A percentile compares a stretch with the other conserved stretches of the same genome.
Conservation (phyloP, 2,113 vertebrate species). For the Pterophyllum scalare region DNA sequence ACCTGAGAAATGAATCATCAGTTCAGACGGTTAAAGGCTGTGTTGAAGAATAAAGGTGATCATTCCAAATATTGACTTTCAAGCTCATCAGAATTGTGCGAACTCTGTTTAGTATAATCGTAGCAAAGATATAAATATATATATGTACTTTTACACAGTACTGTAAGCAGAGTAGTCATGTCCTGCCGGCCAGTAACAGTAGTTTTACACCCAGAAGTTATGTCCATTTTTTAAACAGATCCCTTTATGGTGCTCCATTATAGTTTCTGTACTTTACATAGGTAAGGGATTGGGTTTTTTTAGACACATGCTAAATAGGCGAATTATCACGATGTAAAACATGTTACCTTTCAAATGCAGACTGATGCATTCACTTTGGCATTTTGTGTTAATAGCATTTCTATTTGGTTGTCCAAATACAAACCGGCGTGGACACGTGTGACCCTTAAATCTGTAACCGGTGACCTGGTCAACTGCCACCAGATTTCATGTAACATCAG, state of each 20-base stretch:
- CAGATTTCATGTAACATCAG: not conserved
- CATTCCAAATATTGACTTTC: too few relatives aligned
- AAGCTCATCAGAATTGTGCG: not conserved
- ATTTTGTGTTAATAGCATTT: not conserved
- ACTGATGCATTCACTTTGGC: not conserved
- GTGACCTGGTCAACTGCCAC: not conserved
- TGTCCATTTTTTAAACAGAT: not conserved
- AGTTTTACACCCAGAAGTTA: too few relatives aligned
- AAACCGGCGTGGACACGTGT: too few relatives aligned
- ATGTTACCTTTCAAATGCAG: not conserved
- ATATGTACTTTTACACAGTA: not conserved
- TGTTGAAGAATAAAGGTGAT: too few relatives aligned
- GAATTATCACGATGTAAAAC: not conserved
- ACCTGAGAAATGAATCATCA: not conserved
- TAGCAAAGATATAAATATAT: not conserved
- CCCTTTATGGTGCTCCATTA: not conserved
- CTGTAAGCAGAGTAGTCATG: not conserved
- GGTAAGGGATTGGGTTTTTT: not conserved
- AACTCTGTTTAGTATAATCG: not conserved
- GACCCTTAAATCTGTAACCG: not conserved
- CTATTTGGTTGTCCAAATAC: too few relatives aligned
- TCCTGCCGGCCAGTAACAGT: too few relatives aligned
- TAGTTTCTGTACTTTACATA: not conserved
- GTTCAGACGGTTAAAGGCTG: not conserved
- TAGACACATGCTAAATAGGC: not conserved